Evolutionary conservation across 1,140 invertebrate species (phyloP).

Genomic region (Drosophila virilis): DNA sequence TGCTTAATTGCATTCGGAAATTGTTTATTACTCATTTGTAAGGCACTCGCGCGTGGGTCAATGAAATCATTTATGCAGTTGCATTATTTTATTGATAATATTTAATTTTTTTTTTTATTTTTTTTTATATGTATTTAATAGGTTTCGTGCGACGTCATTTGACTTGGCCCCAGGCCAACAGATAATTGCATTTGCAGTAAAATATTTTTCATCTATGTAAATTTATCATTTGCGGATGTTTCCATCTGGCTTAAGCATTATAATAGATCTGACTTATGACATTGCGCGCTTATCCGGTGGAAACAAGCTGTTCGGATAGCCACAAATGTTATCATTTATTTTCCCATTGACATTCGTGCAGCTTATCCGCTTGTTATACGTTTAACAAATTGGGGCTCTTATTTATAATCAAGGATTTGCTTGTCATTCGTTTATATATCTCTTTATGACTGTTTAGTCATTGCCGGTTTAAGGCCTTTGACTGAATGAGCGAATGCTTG

Average conservation of each 20-base stretch:
- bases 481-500: not conserved
- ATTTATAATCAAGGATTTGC: not conserved
- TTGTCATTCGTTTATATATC: not conserved
- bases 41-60: conserved; percentile 62
- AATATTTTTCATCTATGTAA: conserved; percentile 4
- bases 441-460: not conserved
- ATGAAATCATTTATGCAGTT: conserved; percentile 74
- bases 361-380: conserved; percentile 1
- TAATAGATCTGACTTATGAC: not conserved
- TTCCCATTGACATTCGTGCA: not conserved
- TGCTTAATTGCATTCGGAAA: conserved; percentile 74
- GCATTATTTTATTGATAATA: conserved; percentile 41
- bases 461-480: conserved; percentile 1
- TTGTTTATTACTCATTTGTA: conserved; percentile 71
- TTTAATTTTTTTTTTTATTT: conserved; percentile 2
- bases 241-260: not conserved
- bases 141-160: conserved; percentile 53
- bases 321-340: not conserved
- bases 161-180: conserved; percentile 57
- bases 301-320: conserved; percentile 18
- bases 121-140: conserved; percentile 39
- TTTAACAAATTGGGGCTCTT: conserved; percentile 1
- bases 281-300: conserved; percentile 14
- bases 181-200: conserved; percentile 37
- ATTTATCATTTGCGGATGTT: conserved; percentile 33